Evolutionary conservation across 1,140 invertebrate species (phyloP), one percentile per base, ranked within the genome.

Genomic region (Drosophila suzukii): DNA sequence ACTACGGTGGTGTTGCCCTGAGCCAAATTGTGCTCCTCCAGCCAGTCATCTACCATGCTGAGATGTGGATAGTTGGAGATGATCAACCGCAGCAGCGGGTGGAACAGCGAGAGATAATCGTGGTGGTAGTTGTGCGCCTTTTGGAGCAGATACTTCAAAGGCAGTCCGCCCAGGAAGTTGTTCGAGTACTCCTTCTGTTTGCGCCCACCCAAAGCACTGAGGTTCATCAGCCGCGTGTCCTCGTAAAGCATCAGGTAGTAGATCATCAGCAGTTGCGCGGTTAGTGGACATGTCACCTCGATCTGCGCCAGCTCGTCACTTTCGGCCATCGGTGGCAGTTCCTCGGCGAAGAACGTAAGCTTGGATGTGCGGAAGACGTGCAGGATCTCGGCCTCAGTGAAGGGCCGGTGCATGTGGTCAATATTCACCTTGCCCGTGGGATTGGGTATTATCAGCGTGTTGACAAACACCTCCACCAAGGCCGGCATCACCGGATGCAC

Each of bases 171-270:
- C 41, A 99, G 93, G 86, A 99, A 97, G 63, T 97, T 96, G 4
- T 96, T 95, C 2, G 97, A 97, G 86, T 99, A 99, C 13, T 95
- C 95, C 91, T 97, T 97, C 11, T 98, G 94, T 93, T 96, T 96
- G 67, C 96, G 94, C 2, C 96, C 95, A 63, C 95, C 95, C 27
- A 95, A 93, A 24, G 96, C 95, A 11, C 93, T 94, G 78, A 96
- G 96, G 86, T 97, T 97, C 12, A 95, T 94, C 49, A 98, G 92
- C 61, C 98, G 94, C 0, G 96, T 95, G 92, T 99, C 98, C 92
- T 99, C 98, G 93, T 99, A 99, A 15, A 98, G 92, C 10, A 99
- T 93, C 0, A 99, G 93, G 92, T 99, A 99, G 92, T 99, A 99
- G 2, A 99, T 93, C 34, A 99, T 93, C 5, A 99, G 92, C 4